These are phyloP conservation scores for Sinhomidia bicolor DNA, from an alignment of 2,888 invertebrate species.

Conservation along the genomic window DNA sequence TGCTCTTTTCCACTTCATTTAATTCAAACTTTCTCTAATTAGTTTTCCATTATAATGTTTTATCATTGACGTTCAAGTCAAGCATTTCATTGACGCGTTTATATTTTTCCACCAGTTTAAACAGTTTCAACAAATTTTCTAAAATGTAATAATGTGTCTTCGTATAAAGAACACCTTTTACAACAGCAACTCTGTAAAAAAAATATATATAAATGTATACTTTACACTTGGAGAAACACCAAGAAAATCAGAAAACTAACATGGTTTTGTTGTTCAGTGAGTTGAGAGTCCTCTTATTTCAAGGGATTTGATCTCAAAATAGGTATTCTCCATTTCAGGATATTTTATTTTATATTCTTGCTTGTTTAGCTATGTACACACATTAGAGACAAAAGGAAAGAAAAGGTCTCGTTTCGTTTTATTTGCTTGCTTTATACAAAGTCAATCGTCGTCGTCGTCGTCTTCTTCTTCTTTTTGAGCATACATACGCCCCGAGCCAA, in stretches of 20 bases:
- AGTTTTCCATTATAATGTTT: not conserved
- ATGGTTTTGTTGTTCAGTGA: too few relatives aligned
- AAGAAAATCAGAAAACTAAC: too few relatives aligned
- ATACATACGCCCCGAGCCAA: not conserved
- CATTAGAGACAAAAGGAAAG: not conserved
- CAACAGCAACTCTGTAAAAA: too few relatives aligned
- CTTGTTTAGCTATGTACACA: slow-evolving; percentile 49
- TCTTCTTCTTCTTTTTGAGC: too few relatives aligned
- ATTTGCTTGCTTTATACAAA: not conserved
- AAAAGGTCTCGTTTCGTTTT: not conserved
- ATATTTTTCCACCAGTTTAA: not conserved
- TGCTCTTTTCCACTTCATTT: not conserved
- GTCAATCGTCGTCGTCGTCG: slow-evolving; percentile 7
- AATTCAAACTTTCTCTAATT: not conserved
- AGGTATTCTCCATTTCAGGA: not conserved
- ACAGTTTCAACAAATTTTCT: too few relatives aligned
- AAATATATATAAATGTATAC: too few relatives aligned
- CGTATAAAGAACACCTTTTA: too few relatives aligned
- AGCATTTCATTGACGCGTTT: not conserved
- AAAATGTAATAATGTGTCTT: too few relatives aligned
- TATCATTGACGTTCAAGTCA: not conserved
- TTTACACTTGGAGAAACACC: too few relatives aligned
- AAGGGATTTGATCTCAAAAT: too few relatives aligned
- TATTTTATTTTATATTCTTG: not conserved
- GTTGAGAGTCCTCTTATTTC: too few relatives aligned